These are phyloP conservation scores for Bufotes viridis DNA, from an alignment of 2,797 vertebrate species.

Conservation along the genomic window DNA sequence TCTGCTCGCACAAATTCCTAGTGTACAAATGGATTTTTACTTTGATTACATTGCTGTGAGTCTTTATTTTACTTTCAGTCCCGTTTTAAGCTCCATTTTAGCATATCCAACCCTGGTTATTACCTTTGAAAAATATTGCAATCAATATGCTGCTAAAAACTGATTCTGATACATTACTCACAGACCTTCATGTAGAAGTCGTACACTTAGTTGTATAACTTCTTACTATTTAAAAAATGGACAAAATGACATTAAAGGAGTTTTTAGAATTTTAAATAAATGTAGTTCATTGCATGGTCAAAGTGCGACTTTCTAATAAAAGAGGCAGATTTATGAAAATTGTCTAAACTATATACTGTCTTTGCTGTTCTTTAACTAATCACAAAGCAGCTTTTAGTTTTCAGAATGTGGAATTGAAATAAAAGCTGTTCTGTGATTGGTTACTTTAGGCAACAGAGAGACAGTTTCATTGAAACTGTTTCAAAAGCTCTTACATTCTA, in stretches of 20 bases:
- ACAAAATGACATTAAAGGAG: not conserved
- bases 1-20: constrained; percentile 34
- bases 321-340: too few species aligned
- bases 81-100: constrained; percentile 4
- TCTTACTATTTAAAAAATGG: not conserved
- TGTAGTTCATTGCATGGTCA: not conserved
- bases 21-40: constrained; percentile 45
- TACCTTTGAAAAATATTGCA: constrained; percentile 45
- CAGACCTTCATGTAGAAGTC: constrained; percentile 5
- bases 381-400: too few species aligned
- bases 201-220: not conserved
- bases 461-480: too few species aligned
- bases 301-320: not conserved
- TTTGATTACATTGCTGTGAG: constrained; percentile 41
- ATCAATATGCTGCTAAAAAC: constrained; percentile 46
- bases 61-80: constrained; percentile 29
- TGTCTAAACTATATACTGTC: too few species aligned
- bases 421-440: too few species aligned
- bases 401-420: too few species aligned
- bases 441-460: too few species aligned
- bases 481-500: too few species aligned
- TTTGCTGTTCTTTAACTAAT: too few species aligned
- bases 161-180: constrained; percentile 30
- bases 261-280: not conserved
- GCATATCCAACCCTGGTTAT: constrained; percentile 43